These are phyloP conservation scores for Cataglyphis rosenhaueri DNA, from an alignment of 2,888 invertebrate species.

Conservation along the genomic window DNA sequence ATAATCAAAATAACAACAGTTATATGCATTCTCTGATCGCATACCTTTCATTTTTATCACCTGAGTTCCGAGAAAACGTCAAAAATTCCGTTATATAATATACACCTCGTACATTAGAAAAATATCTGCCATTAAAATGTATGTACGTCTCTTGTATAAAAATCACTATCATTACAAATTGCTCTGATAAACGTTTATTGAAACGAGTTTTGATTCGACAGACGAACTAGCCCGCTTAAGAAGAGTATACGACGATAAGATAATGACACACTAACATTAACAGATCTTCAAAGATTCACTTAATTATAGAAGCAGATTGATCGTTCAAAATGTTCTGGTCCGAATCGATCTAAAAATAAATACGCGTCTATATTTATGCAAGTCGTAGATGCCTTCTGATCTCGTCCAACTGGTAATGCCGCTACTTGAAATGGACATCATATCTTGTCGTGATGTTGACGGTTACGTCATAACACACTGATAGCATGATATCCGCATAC, in stretches of 20 bases:
- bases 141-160: constrained; percentile 8
- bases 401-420: constrained; percentile 52
- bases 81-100: constrained; percentile 28
- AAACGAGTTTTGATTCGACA: constrained; percentile 22
- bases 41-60: constrained; percentile 35
- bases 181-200: constrained; percentile 28
- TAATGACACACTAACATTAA: constrained; percentile 17
- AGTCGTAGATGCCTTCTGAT: constrained; percentile 29
- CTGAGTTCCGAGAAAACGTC: neutral
- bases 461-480: constrained; percentile 66
- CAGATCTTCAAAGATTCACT: constrained; percentile 25
- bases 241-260: constrained; percentile 19
- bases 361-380: neutral
- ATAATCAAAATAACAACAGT: neutral
- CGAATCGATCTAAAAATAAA: constrained; percentile 2
- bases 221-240: constrained; percentile 15
- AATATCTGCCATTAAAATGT: constrained; percentile 2
- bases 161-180: constrained; percentile 28
- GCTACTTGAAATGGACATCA: constrained; percentile 58
- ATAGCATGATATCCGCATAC: constrained; percentile 37
- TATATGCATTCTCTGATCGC: neutral
- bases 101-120: neutral
- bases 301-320: neutral
- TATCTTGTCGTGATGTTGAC: constrained; percentile 52
- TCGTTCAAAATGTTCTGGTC: constrained; percentile 57